phyloP scores from a whole-genome alignment of 2,113 vertebrate genomes.

The Mobula birostris region DNA sequence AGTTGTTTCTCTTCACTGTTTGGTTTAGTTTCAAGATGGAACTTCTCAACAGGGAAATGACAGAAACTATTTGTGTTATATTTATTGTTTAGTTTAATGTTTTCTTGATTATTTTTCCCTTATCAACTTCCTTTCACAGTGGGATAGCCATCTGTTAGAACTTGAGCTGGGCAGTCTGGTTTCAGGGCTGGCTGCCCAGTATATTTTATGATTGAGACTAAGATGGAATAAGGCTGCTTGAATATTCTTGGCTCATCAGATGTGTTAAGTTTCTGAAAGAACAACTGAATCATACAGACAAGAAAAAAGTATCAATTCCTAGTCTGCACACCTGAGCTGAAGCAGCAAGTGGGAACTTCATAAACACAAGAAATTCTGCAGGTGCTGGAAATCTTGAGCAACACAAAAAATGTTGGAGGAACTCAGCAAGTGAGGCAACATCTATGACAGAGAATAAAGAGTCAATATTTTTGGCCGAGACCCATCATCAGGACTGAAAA shows the following conservation, averaged over 20 bases:
- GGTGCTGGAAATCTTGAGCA: too few species aligned
- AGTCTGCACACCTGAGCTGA: background rate
- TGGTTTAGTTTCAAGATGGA: background rate
- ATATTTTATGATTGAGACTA: background rate
- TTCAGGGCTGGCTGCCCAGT: constrained; percentile 18
- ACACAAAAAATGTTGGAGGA: too few species aligned
- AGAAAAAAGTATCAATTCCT: background rate
- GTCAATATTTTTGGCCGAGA: too few species aligned
- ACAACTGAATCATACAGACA: background rate
- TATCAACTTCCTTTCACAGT: constrained; percentile 13
- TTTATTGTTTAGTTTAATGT: background rate
- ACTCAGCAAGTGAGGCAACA: too few species aligned
- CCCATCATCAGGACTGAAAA: too few species aligned
- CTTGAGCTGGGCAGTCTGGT: background rate
- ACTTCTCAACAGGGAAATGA: background rate
- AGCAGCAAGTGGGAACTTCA: background rate
- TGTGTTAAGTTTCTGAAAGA: background rate
- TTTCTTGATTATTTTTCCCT: background rate
- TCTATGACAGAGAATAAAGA: too few species aligned
- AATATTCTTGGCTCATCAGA: constrained; percentile 15
- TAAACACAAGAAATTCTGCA: too few species aligned
- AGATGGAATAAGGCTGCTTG: background rate
- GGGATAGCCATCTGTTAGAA: constrained; percentile 9
- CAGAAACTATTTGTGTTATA: background rate
- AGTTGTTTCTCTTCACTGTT: background rate